Base-by-base conservation (phyloP, 2,888 invertebrate species). In the Cosmia trapezina region DNA sequence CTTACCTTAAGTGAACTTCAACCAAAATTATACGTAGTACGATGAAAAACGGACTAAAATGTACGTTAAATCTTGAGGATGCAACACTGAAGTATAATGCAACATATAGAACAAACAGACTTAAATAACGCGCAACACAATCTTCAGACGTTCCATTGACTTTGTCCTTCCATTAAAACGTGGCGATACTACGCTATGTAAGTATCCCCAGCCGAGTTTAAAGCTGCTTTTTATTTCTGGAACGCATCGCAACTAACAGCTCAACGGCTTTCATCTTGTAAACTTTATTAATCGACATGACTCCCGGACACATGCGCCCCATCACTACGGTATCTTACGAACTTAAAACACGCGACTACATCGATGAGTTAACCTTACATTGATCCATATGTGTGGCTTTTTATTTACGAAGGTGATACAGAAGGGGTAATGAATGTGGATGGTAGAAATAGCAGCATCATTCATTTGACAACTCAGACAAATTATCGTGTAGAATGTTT, bases 261-360 rank as follows among this genome's bases (percentile, higher is more conserved):
- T 92, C 92, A 91, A 90, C 94, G 93, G 94, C 95, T 95, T 95
- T 95, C 95, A 95, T 95, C 94, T 95, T 95, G 94, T 95, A 95
- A 95, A 95, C 91, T 94, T 95, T 95, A 95, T 95, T 95, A 96
- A 95, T 95, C 94, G 95, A 93, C 94, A 93, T 86, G 88, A 93
- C 95, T 95, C 94, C 95, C 93, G 95, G 91, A 89, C 89, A 89
- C 90, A 91, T 91, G 88, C 86, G 86, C 86, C 87, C 84, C 89
- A 84, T 87, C 90, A 89, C 92, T 89, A 87, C 17, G 65, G 14
- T 54, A 78, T 68, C 56, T 72, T 65, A 61, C 60, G 43, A 75
- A 76, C 73, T 66, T 61, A 77, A 70, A 76, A 64, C 43, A 33
- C n/a, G 28, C 69, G 62, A 76, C 56, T 62, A 53, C 12, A 87